Conservation (phyloP, 2,113 vertebrate genomes). For the Brachypodius melanocephalos region DNA sequence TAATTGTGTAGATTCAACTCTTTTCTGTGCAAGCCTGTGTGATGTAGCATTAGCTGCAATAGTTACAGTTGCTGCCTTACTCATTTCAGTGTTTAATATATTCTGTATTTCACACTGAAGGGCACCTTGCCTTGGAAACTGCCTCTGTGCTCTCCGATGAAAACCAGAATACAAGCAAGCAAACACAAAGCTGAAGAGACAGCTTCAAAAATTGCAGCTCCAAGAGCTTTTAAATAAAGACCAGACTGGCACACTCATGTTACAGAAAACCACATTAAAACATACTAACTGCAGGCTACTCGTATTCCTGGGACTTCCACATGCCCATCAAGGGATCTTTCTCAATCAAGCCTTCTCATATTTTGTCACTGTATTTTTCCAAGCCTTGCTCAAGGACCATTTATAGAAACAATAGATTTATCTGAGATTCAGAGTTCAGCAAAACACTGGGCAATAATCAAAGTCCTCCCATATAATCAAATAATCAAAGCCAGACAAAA, state of each 20-base stretch:
- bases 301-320: background rate
- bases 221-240: background rate
- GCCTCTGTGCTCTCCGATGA: background rate
- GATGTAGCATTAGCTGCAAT: background rate
- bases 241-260: background rate
- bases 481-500: background rate
- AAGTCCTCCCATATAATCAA: background rate
- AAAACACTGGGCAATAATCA: background rate
- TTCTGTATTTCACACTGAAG: slow-evolving; percentile 38
- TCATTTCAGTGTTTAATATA: background rate
- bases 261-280: background rate
- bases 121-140: slow-evolving; percentile 38
- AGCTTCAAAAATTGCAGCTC: background rate
- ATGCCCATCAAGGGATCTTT: background rate
- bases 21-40: background rate
- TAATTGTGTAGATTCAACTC: background rate
- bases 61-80: background rate
- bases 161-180: slow-evolving; percentile 3
- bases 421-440: background rate
- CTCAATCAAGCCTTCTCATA: background rate
- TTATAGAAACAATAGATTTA: background rate
- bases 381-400: background rate
- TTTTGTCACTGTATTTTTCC: slow-evolving; percentile 4
- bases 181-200: background rate
- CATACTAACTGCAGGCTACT: background rate